A percentile compares a stretch with the other conserved stretches of the same genome.
Conservation (phyloP, 1,140 invertebrate genomes). For the Tetragonula clypearis region DNA sequence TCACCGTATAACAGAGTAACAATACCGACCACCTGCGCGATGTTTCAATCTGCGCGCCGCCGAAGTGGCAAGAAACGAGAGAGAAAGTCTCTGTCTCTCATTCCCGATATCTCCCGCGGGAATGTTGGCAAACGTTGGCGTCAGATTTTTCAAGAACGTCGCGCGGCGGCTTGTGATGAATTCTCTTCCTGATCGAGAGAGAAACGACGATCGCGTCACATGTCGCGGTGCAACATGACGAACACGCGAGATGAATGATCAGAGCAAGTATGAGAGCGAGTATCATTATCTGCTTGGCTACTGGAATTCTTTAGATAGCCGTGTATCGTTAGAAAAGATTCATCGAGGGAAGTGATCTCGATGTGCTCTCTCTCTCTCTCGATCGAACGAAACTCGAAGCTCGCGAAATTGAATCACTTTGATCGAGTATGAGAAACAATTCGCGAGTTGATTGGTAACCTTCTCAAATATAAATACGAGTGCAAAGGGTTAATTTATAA, state of each 20-base stretch:
- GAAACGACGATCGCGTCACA: not conserved
- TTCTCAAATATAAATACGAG: no score
- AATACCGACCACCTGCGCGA: conserved; percentile 64
- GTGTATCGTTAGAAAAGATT: not conserved
- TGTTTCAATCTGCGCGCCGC: conserved; percentile 49
- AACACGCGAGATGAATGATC: not conserved
- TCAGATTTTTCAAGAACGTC: conserved; percentile 22
- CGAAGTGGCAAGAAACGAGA: not conserved
- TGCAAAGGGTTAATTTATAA: no score
- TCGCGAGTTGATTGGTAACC: no score
- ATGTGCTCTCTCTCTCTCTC: not conserved
- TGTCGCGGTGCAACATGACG: not conserved
- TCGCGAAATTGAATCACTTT: not conserved
- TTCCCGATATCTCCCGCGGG: not conserved
- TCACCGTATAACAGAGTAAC: conserved; percentile 48
- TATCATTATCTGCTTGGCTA: not conserved
- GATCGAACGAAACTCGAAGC: no score
- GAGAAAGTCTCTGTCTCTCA: not conserved
- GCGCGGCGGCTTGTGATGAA: not conserved
- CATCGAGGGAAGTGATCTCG: not conserved
- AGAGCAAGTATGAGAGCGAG: not conserved
- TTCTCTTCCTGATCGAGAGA: not conserved
- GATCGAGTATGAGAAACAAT: no score
- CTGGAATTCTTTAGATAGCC: not conserved
- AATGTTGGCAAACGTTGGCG: not conserved